Evolutionary conservation across 2,797 vertebrate species (phyloP).

Genomic region (Erithacus rubecula): DNA sequence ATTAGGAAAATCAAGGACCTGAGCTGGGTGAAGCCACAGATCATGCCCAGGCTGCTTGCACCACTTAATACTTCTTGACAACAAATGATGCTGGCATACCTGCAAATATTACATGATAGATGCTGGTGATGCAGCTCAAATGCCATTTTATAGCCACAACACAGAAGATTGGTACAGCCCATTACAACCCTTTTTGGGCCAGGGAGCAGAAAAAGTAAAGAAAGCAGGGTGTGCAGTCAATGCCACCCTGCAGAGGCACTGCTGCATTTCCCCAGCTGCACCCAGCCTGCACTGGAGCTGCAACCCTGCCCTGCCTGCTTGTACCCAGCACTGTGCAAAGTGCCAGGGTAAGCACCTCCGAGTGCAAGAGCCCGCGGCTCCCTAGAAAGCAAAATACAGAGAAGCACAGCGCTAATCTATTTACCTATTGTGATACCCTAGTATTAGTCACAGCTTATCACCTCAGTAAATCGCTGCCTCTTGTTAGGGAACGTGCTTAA

Average conservation of each 20-base stretch:
- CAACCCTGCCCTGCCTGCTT: neutral
- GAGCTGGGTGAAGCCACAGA: neutral
- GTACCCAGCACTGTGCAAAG: neutral
- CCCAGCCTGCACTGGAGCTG: neutral
- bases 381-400: conserved; percentile 70
- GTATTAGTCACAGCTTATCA: conserved; percentile 91
- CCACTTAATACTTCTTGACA: neutral
- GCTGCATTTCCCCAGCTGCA: neutral
- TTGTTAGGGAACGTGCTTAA: conserved; percentile 75
- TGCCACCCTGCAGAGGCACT: neutral
- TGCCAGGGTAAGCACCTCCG: conserved; percentile 14
- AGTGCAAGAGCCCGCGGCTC: conserved; percentile 15
- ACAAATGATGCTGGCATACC: neutral
- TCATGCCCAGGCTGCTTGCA: accelerated
- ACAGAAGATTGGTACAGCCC: neutral
- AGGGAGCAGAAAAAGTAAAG: neutral
- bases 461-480: conserved; percentile 89
- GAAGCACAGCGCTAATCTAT: conserved; percentile 62
- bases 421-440: conserved; percentile 88
- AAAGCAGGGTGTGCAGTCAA: neutral
- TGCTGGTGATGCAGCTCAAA: neutral
- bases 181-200: neutral
- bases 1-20: neutral
- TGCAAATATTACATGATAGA: neutral
- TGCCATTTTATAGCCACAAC: neutral